Evolutionary conservation across 2,113 vertebrate species (phyloP), one percentile per base, ranked within the genome.

Genomic region (Zosterops lateralis): DNA sequence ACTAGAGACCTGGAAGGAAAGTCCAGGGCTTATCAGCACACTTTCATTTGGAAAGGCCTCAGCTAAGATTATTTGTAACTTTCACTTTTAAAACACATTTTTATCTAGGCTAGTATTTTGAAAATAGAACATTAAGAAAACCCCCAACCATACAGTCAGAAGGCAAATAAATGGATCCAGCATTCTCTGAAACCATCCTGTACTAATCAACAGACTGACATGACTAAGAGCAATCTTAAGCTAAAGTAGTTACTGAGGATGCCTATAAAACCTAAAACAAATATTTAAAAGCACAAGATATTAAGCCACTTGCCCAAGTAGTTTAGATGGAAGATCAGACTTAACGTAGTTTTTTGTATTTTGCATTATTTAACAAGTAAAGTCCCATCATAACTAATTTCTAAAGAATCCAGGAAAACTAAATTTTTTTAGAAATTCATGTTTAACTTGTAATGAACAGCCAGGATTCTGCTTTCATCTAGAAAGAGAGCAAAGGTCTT

Each of bases 401-500:
- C 68, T 71, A 29, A 84, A 62, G 38, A 94, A 18, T 40, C 5
- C 34, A 70, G 21, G 32, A 75, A 90, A 92, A 78, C 45, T 66
- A 25, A 28, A 2, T 14, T 34, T 34, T 68, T 45, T 14, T 1
- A 9, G 3, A 5, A 31, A 28, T 4, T 34, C 24, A 20, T 70
- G 29, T 91, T 96, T 94, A 76, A 94, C 47, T 82, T 84, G 20
- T 56, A 75, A 84, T 28, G 42, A 92, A 89, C 58, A 87, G 44
- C 10, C 61, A 81, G 19, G n/a, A 87, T 95, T 94, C 81, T 82
- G 65, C 85, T 81, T 93, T 85, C 15, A 9, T 64, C 50, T 78
- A 82, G 10, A 64, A 89, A 94, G 71, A 90, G 16, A 94, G 74
- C 26, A 90, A 84, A 76, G 61, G 75, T 50, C 81, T 95, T 96